Conservation (phyloP, 2,888 invertebrate genomes). For the Erebia epiphron region DNA sequence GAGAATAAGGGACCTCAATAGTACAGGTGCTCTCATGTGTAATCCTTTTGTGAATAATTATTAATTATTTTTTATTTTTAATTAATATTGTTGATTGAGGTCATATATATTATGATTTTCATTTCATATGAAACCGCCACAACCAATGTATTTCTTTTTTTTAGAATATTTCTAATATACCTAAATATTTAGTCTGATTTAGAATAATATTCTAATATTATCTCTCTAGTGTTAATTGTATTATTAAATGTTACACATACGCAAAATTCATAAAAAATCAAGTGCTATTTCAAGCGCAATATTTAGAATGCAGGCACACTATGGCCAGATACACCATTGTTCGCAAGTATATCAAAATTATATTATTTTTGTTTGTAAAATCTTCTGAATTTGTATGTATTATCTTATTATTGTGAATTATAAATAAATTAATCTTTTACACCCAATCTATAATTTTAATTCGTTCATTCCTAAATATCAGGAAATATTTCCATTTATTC, state of each 20-base stretch:
- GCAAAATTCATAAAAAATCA: constrained; percentile 66
- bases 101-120: constrained; percentile 47
- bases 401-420: constrained; percentile 75
- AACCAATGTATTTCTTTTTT: constrained; percentile 59
- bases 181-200: constrained; percentile 79
- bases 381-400: constrained; percentile 65
- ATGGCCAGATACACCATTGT: constrained; percentile 42
- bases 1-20: constrained; percentile 38
- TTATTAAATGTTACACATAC: constrained; percentile 79
- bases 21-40: constrained; percentile 61
- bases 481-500: too few species aligned
- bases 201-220: constrained; percentile 68
- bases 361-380: constrained; percentile 60
- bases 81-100: constrained; percentile 45
- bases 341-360: constrained; percentile 35
- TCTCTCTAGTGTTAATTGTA: constrained; percentile 76
- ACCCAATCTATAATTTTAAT: constrained; percentile 46
- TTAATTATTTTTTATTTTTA: too few species aligned
- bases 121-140: constrained; percentile 54
- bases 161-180: constrained; percentile 74
- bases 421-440: constrained; percentile 81
- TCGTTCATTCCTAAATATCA: constrained; percentile 4
- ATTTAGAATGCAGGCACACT: constrained; percentile 42
- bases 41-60: constrained; percentile 55
- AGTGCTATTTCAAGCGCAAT: constrained; percentile 52